Percentiles rank a stretch among this genome's conserved stretches.
Evolutionary conservation across 2,888 invertebrate species (phyloP).

Genomic region (Hydrotaea cyrtoneurina): DNA sequence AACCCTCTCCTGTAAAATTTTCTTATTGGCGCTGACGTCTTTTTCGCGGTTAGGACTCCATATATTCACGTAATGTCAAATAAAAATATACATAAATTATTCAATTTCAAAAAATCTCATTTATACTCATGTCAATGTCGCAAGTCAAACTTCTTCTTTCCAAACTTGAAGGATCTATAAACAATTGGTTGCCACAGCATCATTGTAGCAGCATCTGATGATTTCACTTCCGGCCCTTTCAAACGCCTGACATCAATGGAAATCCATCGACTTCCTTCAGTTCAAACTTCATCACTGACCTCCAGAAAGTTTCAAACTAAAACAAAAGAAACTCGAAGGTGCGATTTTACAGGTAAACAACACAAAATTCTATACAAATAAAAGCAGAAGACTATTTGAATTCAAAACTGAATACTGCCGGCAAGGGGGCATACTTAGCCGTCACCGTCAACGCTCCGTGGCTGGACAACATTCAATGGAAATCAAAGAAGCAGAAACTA

Average conservation of each 20-base stretch:
- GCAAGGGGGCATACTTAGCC: not conserved
- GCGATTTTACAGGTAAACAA: constrained; percentile 24
- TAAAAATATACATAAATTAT: too few species aligned
- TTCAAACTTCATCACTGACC: not conserved
- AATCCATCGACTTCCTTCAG: not conserved
- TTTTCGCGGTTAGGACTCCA: too few species aligned
- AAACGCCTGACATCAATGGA: not conserved
- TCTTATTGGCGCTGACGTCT: too few species aligned
- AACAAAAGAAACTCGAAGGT: not conserved
- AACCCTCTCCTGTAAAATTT: too few species aligned
- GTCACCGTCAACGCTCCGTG: constrained; percentile 7
- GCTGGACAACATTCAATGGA: constrained; percentile 47
- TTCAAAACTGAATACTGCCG: not conserved
- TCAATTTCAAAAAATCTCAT: too few species aligned
- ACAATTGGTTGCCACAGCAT: too few species aligned
- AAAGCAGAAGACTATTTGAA: not conserved
- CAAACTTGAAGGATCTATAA: too few species aligned
- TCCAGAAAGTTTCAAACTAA: not conserved
- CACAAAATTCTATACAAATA: constrained; percentile 9
- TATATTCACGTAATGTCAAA: too few species aligned
- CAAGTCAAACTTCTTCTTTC: too few species aligned
- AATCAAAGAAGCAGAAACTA: constrained; percentile 59
- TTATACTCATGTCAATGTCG: too few species aligned
- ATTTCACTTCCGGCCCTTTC: not conserved
- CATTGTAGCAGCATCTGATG: too few species aligned